A percentile compares a stretch with the other conserved stretches of the same genome.
Evolutionary conservation across 2,113 vertebrate species (phyloP).

Genomic region (Silurus glanis): DNA sequence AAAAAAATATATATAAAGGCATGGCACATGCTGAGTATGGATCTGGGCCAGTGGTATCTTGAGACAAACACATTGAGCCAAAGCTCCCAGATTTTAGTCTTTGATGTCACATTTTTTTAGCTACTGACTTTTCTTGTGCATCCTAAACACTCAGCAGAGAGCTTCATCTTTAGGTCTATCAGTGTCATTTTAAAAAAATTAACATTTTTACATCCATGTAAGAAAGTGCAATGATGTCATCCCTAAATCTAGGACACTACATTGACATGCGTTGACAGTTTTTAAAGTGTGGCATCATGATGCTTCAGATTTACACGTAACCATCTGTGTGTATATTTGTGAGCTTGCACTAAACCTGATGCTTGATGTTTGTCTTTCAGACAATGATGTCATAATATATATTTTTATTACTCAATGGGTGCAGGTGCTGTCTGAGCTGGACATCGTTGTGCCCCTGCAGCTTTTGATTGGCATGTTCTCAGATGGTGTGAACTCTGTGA

Average conservation of each 20-base stretch:
- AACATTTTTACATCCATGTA: neutral
- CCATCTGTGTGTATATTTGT: slow-evolving; percentile 11
- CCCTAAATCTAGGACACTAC: neutral
- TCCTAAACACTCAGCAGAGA: neutral
- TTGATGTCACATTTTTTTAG: slow-evolving; percentile 38
- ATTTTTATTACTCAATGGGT: slow-evolving; percentile 30
- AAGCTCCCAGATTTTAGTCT: slow-evolving; percentile 18
- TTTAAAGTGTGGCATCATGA: neutral
- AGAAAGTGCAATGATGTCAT: slow-evolving; percentile 6
- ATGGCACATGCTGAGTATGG: slow-evolving; percentile 66
- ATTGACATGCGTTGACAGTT: neutral
- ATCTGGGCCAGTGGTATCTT: slow-evolving; percentile 68
- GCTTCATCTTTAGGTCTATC: neutral
- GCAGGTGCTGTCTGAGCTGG: slow-evolving; percentile 94
- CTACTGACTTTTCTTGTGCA: neutral
- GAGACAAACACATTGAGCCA: slow-evolving; percentile 40
- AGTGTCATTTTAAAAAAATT: neutral
- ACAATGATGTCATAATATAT: neutral
- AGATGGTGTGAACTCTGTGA: slow-evolving; percentile 97
- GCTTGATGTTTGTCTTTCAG: neutral
- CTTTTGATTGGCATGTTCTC: slow-evolving; percentile 98
- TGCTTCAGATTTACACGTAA: neutral
- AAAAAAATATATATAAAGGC: slow-evolving; percentile 57
- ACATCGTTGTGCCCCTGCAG: slow-evolving; percentile 95
- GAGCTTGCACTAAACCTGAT: neutral